Percentiles rank a stretch among this genome's conserved stretches.
phyloP scores from a whole-genome alignment of 1,140 invertebrate genomes.

The Agrypnia vestita region DNA sequence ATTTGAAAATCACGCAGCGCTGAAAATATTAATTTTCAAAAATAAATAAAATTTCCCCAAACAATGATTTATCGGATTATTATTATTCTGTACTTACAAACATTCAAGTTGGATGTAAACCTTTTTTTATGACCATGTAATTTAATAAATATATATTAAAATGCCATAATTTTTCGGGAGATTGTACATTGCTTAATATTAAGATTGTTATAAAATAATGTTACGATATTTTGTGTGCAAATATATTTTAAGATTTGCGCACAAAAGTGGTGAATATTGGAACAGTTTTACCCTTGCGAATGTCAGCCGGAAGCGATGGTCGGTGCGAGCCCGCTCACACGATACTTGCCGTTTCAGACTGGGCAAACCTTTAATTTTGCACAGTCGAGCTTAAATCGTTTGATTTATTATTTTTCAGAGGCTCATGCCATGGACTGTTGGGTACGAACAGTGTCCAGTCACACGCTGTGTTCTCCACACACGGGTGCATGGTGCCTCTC shows the following conservation, averaged over 20 bases:
- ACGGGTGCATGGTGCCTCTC: conserved; percentile 60
- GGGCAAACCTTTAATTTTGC: conserved; percentile 36
- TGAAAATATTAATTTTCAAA: no score
- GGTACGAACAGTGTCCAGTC: conserved; percentile 54
- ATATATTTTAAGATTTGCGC: not conserved
- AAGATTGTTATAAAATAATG: conserved; percentile 15
- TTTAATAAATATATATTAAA: no score
- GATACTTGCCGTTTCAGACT: conserved; percentile 49
- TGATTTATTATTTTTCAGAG: conserved; percentile 56
- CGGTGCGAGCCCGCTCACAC: not conserved
- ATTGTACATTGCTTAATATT: not conserved
- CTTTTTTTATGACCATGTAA: no score
- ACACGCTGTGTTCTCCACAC: no score
- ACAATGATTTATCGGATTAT: no score
- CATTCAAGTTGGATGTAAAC: no score
- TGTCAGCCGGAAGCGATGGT: conserved; percentile 40
- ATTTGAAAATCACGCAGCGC: no score
- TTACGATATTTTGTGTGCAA: conserved; percentile 1
- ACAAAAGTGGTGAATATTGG: conserved; percentile 55
- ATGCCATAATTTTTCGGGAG: no score
- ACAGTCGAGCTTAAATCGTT: conserved; percentile 6
- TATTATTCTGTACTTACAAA: no score
- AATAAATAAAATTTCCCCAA: no score
- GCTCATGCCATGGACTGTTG: conserved; percentile 59
- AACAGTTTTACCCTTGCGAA: conserved; percentile 12